Conservation (phyloP, 2,888 invertebrate species). For the Perdita meconis region DNA sequence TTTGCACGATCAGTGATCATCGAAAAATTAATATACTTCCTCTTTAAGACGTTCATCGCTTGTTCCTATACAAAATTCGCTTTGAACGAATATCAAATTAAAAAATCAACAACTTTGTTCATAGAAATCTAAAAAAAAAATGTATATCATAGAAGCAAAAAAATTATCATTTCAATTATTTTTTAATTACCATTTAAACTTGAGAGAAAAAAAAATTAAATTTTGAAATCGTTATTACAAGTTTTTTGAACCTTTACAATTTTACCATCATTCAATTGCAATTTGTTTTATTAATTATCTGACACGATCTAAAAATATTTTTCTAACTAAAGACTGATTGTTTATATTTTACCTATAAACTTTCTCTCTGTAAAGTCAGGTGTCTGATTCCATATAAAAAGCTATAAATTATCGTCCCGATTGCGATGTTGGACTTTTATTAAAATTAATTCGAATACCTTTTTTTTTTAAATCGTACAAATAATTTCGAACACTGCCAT, state of each 20-base stretch:
- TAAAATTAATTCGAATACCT: slow-evolving; percentile 14
- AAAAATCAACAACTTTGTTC: background rate
- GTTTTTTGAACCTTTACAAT: slow-evolving; percentile 10
- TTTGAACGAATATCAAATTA: slow-evolving; percentile 14
- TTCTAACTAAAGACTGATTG: slow-evolving; percentile 25
- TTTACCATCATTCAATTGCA: background rate
- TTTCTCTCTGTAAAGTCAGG: slow-evolving; percentile 14
- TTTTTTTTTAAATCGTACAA: background rate
- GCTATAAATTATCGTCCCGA: slow-evolving; percentile 32
- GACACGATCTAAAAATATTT: slow-evolving; percentile 5
- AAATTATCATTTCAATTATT: slow-evolving; percentile 1
- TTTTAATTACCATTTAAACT: background rate
- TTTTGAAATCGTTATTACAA: background rate
- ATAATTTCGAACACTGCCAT: slow-evolving; percentile 18
- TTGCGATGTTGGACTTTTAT: background rate
- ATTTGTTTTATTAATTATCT: slow-evolving; percentile 17
- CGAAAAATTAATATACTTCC: slow-evolving; percentile 45
- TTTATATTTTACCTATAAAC: background rate
- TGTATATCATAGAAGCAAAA: too few species aligned
- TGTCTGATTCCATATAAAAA: slow-evolving; percentile 35
- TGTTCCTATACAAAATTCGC: slow-evolving; percentile 4
- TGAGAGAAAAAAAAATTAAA: slow-evolving; percentile 1
- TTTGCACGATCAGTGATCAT: slow-evolving; percentile 61
- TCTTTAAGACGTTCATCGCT: slow-evolving; percentile 7
- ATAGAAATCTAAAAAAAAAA: background rate